Base-by-base conservation (phyloP, 1,140 invertebrate species). In the Eriosoma lanigerum region DNA sequence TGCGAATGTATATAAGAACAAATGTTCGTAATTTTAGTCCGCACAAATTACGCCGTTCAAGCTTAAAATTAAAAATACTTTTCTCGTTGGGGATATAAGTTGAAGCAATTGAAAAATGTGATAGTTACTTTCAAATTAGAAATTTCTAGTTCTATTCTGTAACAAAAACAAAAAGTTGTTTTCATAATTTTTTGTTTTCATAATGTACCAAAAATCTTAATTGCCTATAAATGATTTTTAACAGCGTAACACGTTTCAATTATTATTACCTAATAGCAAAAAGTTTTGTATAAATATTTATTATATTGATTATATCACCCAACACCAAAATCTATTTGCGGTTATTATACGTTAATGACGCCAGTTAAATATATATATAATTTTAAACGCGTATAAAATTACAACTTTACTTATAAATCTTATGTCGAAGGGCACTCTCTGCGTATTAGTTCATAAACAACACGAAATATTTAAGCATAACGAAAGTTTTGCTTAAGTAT, bases 361-460 rank as follows among this genome's bases (percentile, higher is more conserved):
- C 29, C 19, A 44, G n/a, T 70, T 29, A 17, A 24, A 29, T 44
- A 66, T n/a, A 44, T 26, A 15, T 38, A 8, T 58, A 26, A 44
- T 26, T 70, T 5, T 50, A 70, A 70, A 24, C 68, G 46, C 8
- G 9, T 50, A 26, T 26, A 26, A 70, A 70, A 70, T 19, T 50
- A 70, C 17, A 70, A 70, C 68, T 70, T 70, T 26, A 26, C 68
- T 70, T 70, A 50, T 70, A 70, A 70, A 70, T 72, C 68, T 50
- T 50, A 19, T 6, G 68, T 52, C 19, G 68, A 72, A 72, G 68
- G 26, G 24, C 46, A 72, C 26, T 72, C 52, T 52, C 68, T 52
- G n/a, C n/a, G n/a, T n/a, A 50, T 72, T 72, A 72, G 68, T 72
- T 72, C 48, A 72, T 72, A 72, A 52, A 52, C 68, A 50, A 72